Evolutionary conservation across 2,888 invertebrate species (phyloP).

Genomic region (Meiosimyza decipiens): DNA sequence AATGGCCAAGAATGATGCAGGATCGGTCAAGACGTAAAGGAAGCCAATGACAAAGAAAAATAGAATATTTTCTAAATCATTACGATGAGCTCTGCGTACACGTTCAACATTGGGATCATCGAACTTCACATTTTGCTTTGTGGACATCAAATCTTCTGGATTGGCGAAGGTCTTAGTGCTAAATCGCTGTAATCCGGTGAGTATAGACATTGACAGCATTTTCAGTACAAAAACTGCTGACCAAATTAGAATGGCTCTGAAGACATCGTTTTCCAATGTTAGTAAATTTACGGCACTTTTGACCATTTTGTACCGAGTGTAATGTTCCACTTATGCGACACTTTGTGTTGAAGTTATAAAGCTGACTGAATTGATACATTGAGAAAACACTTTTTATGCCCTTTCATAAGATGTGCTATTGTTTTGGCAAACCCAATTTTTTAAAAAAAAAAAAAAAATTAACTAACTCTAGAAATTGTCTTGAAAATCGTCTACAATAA

Average conservation of each 20-base stretch:
- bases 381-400: too few species aligned
- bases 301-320: conserved; percentile 30
- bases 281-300: conserved; percentile 43
- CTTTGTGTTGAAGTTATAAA: too few species aligned
- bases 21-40: conserved; percentile 69
- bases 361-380: too few species aligned
- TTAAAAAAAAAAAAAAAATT: too few species aligned
- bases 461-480: too few species aligned
- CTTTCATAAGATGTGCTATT: too few species aligned
- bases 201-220: conserved; percentile 60
- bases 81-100: conserved; percentile 71
- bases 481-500: too few species aligned
- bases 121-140: conserved; percentile 63
- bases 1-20: conserved; percentile 66
- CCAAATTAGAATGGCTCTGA: conserved; percentile 61
- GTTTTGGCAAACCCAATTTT: too few species aligned
- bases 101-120: conserved; percentile 70
- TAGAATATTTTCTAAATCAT: conserved; percentile 73
- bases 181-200: conserved; percentile 64
- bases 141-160: conserved; percentile 68
- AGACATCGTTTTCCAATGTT: conserved; percentile 52
- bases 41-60: conserved; percentile 69
- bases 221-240: conserved; percentile 61
- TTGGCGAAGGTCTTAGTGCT: conserved; percentile 69
- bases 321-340: too few species aligned